Conservation (phyloP, 2,797 vertebrate species). For the Hipposideros larvatus region DNA sequence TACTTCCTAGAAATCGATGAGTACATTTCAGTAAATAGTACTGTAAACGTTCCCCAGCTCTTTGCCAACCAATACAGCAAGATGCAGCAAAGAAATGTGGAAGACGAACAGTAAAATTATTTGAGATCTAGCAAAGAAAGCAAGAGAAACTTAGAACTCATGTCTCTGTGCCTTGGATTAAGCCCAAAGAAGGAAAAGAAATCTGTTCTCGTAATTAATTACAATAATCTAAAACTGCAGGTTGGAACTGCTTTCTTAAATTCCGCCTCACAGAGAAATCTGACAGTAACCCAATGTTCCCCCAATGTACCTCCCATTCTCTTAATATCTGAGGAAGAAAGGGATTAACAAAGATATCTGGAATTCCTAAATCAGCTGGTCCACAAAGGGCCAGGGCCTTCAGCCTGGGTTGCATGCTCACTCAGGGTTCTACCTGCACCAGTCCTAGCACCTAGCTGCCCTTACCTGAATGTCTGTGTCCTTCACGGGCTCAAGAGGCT, state of each 20-base stretch:
- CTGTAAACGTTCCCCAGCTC: constrained; percentile 54
- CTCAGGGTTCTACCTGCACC: not conserved
- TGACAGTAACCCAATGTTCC: constrained; percentile 29
- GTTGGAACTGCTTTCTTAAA: constrained; percentile 53
- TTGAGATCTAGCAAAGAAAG: constrained; percentile 61
- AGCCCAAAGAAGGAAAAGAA: constrained; percentile 58
- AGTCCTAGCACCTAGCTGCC: not conserved
- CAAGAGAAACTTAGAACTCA: constrained; percentile 57
- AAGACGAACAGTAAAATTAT: constrained; percentile 63
- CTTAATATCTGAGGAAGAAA: not conserved
- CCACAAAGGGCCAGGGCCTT: not conserved
- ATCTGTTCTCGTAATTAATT: constrained; percentile 54
- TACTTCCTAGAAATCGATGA: constrained; percentile 70
- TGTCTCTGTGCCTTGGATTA: constrained; percentile 59
- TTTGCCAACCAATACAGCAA: constrained; percentile 61
- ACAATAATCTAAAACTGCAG: constrained; percentile 45
- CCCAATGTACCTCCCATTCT: not conserved
- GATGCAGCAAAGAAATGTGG: constrained; percentile 63
- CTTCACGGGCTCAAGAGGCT: constrained; percentile 98
- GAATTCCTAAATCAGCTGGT: not conserved
- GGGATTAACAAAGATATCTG: constrained; percentile 24
- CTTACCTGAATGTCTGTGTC: constrained; percentile 99
- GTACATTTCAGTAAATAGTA: constrained; percentile 63
- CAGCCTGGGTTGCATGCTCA: not conserved
- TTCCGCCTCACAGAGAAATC: not conserved